Conservation (phyloP, 2,797 vertebrate genomes). For the Gymnodraco acuticeps region DNA sequence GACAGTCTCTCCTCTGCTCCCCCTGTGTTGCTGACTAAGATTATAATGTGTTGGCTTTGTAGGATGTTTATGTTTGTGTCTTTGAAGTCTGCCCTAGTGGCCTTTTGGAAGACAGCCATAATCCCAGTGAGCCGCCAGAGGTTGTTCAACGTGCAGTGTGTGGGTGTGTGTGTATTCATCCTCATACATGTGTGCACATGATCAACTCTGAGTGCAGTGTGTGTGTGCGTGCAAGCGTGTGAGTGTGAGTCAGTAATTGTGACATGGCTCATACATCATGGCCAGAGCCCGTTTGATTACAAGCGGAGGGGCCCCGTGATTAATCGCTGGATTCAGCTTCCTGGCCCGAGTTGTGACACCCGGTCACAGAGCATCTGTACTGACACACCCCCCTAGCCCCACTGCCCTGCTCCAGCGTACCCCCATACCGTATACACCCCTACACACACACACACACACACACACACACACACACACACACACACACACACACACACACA, state of each 20-base stretch:
- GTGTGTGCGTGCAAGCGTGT: conserved; percentile 35
- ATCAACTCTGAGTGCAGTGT: conserved; percentile 26
- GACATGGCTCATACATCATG: conserved; percentile 99
- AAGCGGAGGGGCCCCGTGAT: conserved; percentile 98
- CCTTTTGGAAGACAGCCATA: conserved; percentile 75
- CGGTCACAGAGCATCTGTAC: conserved; percentile 99
- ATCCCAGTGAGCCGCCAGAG: conserved; percentile 62
- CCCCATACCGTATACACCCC: conserved; percentile 59
- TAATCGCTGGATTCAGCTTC: conserved; percentile 98
- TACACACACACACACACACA: not conserved
- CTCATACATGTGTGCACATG: conserved; percentile 63
- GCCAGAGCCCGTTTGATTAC: conserved; percentile 98
- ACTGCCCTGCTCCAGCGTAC: conserved; percentile 59
- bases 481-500: conserved; percentile 17
- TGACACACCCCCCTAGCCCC: conserved; percentile 86
- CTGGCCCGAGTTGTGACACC: conserved; percentile 97
- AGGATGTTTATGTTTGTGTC: conserved; percentile 79
- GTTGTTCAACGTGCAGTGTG: conserved; percentile 50
- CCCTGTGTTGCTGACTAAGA: conserved; percentile 75
- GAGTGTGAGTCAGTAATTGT: conserved; percentile 86
- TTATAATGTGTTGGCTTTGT: conserved; percentile 74
- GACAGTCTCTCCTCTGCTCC: conserved; percentile 55
- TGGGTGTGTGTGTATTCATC: conserved; percentile 45
- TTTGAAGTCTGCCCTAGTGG: conserved; percentile 75
- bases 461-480: not conserved